phyloP scores from a whole-genome alignment of 53 echinoderm and acorn worm species.

The Holothuria scabra region DNA sequence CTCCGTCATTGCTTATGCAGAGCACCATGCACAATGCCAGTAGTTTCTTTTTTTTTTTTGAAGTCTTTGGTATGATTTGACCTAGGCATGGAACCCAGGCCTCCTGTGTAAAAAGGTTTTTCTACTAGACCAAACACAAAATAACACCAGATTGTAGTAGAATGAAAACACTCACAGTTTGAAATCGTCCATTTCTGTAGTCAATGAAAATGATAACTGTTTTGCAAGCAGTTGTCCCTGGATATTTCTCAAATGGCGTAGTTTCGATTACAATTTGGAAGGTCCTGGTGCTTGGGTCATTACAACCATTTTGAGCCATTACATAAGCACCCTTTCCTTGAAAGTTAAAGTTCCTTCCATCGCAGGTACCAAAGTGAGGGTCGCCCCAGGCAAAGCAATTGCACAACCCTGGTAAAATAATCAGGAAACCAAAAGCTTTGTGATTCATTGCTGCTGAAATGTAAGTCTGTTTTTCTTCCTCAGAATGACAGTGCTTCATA shows the following conservation, averaged over 20 bases:
- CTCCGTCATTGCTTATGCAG: too few relatives aligned
- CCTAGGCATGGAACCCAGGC: too few relatives aligned
- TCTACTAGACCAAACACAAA: too few relatives aligned
- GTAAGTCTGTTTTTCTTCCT: too few relatives aligned
- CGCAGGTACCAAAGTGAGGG: constrained; percentile 34
- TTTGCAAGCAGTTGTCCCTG: neutral
- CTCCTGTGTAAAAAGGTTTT: too few relatives aligned
- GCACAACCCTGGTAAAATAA: neutral
- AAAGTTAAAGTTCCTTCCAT: neutral
- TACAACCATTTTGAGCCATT: constrained; percentile 23
- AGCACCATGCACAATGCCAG: too few relatives aligned
- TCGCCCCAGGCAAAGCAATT: constrained; percentile 39
- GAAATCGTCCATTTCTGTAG: neutral
- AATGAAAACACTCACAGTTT: neutral
- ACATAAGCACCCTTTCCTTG: constrained; percentile 8
- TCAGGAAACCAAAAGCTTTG: neutral
- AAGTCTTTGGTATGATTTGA: too few relatives aligned
- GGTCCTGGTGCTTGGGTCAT: neutral
- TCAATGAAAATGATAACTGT: neutral
- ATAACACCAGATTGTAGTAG: too few relatives aligned
- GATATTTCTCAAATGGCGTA: neutral
- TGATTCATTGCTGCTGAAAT: too few relatives aligned
- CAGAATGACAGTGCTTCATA: too few relatives aligned
- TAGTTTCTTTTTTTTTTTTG: too few relatives aligned
- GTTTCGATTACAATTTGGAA: constrained; percentile 17